Evolutionary conservation across 2,113 vertebrate species (phyloP).

Genomic region (Pristiophorus japonicus): DNA sequence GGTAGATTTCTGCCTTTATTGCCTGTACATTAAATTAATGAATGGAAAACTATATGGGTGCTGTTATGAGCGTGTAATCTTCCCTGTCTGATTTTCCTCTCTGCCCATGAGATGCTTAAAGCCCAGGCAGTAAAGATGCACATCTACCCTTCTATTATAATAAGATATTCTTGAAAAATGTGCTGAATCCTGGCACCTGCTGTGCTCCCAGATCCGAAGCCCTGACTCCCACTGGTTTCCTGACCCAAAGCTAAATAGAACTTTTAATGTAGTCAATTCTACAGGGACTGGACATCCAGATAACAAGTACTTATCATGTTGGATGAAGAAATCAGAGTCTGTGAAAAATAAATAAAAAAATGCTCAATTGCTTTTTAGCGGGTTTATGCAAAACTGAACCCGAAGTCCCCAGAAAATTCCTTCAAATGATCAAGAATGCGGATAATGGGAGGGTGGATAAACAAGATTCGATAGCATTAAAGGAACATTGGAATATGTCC

Average conservation of each 20-base stretch:
- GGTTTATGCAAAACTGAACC: background rate
- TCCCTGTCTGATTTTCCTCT: background rate
- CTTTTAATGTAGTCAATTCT: background rate
- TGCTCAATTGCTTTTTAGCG: background rate
- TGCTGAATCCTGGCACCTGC: too few species aligned
- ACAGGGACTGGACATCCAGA: background rate
- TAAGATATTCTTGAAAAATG: background rate
- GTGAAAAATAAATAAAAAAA: background rate
- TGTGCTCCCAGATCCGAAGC: background rate
- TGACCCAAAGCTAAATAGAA: background rate
- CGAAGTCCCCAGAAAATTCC: background rate
- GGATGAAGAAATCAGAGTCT: background rate
- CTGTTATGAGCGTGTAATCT: background rate
- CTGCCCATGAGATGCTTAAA: background rate
- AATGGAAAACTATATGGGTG: background rate
- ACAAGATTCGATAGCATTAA: background rate
- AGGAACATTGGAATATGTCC: background rate
- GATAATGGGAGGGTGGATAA: background rate
- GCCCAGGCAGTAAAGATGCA: background rate
- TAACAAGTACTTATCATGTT: background rate
- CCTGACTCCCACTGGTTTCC: background rate
- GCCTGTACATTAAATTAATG: background rate
- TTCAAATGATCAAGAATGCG: background rate
- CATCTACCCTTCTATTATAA: background rate
- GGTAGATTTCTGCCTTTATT: background rate